phyloP scores from a whole-genome alignment of 2,113 vertebrate species.

The Sebastes schlegelii region DNA sequence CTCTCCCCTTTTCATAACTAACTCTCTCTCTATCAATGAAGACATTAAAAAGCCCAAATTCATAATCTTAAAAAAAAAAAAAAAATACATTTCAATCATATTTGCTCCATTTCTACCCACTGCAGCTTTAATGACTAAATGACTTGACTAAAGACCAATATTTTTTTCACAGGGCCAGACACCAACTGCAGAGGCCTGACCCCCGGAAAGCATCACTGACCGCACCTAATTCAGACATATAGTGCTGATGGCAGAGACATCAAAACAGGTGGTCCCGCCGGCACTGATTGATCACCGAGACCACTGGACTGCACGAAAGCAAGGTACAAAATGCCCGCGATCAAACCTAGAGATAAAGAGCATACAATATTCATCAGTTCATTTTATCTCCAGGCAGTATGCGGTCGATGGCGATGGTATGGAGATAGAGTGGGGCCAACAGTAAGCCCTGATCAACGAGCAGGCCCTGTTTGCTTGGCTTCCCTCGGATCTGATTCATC shows the following conservation, averaged over 20 bases:
- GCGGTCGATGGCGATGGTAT: not conserved
- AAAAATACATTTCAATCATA: too few species aligned
- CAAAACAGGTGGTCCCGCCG: not conserved
- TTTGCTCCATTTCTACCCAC: too few species aligned
- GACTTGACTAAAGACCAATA: too few species aligned
- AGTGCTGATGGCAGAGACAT: not conserved
- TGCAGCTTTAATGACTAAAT: too few species aligned
- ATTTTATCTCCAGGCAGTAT: not conserved
- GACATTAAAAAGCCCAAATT: too few species aligned
- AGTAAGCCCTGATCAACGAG: slow-evolving; percentile 36
- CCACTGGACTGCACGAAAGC: not conserved
- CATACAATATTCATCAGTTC: not conserved
- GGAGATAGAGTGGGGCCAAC: not conserved
- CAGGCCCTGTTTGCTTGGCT: slow-evolving; percentile 22
- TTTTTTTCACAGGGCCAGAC: slow-evolving; percentile 13
- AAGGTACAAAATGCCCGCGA: not conserved
- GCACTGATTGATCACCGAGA: not conserved
- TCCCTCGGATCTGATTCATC: slow-evolving; percentile 50
- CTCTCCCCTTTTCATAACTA: too few species aligned
- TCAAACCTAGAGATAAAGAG: slow-evolving; percentile 15
- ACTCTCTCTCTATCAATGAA: too few species aligned
- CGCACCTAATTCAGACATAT: not conserved
- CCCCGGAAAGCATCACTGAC: slow-evolving; percentile 30
- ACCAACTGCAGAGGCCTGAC: slow-evolving; percentile 47
- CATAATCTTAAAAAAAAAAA: too few species aligned